A percentile compares a stretch with the other conserved stretches of the same genome.
phyloP scores from a whole-genome alignment of 2,888 invertebrate genomes.

The Deroplatys truncata region DNA sequence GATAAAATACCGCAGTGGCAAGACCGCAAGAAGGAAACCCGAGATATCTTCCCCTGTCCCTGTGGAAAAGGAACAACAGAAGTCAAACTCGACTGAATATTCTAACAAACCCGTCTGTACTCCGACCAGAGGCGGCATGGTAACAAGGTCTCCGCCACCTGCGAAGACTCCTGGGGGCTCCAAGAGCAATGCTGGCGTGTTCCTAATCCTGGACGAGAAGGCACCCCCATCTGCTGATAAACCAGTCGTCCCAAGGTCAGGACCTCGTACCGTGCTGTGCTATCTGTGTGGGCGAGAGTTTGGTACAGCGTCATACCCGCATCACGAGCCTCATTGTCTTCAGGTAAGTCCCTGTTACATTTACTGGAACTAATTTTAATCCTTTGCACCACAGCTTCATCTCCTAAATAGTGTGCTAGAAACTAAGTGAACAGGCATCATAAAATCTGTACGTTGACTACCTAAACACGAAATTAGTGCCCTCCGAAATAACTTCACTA shows the following conservation, averaged over 20 bases:
- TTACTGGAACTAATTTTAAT: not conserved
- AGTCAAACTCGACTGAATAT: not conserved
- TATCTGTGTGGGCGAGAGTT: slow-evolving; percentile 64
- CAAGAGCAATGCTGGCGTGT: not conserved
- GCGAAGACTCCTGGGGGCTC: not conserved
- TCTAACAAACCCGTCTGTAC: not conserved
- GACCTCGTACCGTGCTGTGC: slow-evolving; percentile 49
- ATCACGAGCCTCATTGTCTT: slow-evolving; percentile 64
- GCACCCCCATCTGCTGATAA: not conserved
- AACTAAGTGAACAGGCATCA: too few species aligned
- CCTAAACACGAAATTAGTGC: too few species aligned
- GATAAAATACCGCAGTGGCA: slow-evolving; percentile 42
- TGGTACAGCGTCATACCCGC: slow-evolving; percentile 58
- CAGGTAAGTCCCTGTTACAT: slow-evolving; percentile 44
- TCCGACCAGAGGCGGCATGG: not conserved
- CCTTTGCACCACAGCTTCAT: too few species aligned
- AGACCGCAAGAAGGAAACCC: not conserved
- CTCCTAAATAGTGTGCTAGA: too few species aligned
- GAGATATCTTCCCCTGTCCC: not conserved
- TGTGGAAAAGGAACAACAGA: not conserved
- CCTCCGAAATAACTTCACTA: too few species aligned
- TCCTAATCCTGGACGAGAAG: slow-evolving; percentile 1
- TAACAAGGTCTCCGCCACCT: not conserved
- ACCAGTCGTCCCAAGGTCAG: not conserved
- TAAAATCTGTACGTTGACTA: too few species aligned